Evolutionary conservation across 2,888 invertebrate species (phyloP).

Genomic region (Plagodis pulveraria): DNA sequence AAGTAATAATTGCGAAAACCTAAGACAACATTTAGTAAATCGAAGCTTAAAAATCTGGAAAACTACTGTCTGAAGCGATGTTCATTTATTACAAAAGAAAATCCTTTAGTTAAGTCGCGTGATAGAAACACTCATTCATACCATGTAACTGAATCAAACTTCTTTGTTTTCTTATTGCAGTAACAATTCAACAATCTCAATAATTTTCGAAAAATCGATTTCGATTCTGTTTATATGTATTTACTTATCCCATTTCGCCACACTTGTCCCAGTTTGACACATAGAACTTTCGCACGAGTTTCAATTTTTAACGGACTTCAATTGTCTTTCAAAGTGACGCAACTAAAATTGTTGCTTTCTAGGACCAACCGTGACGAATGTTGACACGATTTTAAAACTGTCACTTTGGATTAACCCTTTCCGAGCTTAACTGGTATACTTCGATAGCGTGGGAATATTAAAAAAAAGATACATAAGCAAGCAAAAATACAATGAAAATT

Average conservation of each 20-base stretch:
- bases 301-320: slow-evolving; percentile 73
- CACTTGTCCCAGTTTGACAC: slow-evolving; percentile 27
- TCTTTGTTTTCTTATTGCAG: not conserved
- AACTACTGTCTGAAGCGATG: too few relatives aligned
- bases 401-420: slow-evolving; percentile 74
- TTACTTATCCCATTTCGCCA: slow-evolving; percentile 28
- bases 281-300: slow-evolving; percentile 70
- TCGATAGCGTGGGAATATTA: slow-evolving; percentile 62
- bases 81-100: too few relatives aligned
- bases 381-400: slow-evolving; percentile 76
- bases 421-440: slow-evolving; percentile 42
- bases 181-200: not conserved
- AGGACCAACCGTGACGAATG: slow-evolving; percentile 70
- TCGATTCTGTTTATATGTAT: slow-evolving; percentile 32
- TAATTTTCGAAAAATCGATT: slow-evolving; percentile 8
- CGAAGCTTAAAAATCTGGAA: too few relatives aligned
- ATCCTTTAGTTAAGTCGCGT: too few relatives aligned
- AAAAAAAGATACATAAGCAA: not conserved
- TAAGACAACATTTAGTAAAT: too few relatives aligned
- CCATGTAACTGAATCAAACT: too few relatives aligned
- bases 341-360: slow-evolving; percentile 58
- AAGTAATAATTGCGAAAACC: too few relatives aligned
- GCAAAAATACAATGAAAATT: not conserved
- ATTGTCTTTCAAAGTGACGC: slow-evolving; percentile 75
- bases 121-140: too few relatives aligned